Conservation (phyloP, 2,113 vertebrate genomes). For the Sardina pilchardus region DNA sequence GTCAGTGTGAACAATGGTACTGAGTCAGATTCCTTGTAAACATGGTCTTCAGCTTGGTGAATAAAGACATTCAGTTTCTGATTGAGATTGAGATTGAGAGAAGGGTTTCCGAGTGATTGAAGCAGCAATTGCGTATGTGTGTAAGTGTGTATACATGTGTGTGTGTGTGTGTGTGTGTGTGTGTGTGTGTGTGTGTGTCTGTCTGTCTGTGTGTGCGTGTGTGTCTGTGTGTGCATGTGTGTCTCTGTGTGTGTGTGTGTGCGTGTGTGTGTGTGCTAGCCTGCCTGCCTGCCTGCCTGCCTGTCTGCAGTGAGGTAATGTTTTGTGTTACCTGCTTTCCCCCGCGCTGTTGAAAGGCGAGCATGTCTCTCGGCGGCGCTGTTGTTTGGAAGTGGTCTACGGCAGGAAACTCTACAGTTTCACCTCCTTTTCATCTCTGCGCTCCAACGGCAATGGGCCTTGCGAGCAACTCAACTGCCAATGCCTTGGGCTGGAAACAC, state of each 20-base stretch:
- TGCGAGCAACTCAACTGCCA: background rate
- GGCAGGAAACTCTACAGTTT: background rate
- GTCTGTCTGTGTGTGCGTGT: background rate
- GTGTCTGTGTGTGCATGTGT: too few relatives aligned
- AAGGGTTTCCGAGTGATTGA: too few relatives aligned
- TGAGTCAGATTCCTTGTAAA: too few relatives aligned
- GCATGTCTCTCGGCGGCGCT: background rate
- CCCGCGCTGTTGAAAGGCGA: background rate
- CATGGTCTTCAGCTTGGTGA: too few relatives aligned
- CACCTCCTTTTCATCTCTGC: background rate
- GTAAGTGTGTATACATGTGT: background rate
- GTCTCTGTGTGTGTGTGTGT: background rate
- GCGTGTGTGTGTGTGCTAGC: background rate
- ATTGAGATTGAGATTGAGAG: too few relatives aligned
- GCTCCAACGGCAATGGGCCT: background rate
- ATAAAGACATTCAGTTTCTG: too few relatives aligned
- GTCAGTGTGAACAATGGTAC: too few relatives aligned
- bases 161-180: background rate
- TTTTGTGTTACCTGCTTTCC: background rate
- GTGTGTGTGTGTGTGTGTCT: background rate
- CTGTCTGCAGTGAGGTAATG: background rate
- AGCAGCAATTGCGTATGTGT: background rate
- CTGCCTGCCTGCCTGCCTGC: background rate
- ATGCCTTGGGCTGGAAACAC: background rate
- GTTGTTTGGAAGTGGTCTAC: background rate